These are phyloP conservation scores for Lagopus leucura DNA, from an alignment of 2,113 vertebrate species.

Conservation along the genomic window DNA sequence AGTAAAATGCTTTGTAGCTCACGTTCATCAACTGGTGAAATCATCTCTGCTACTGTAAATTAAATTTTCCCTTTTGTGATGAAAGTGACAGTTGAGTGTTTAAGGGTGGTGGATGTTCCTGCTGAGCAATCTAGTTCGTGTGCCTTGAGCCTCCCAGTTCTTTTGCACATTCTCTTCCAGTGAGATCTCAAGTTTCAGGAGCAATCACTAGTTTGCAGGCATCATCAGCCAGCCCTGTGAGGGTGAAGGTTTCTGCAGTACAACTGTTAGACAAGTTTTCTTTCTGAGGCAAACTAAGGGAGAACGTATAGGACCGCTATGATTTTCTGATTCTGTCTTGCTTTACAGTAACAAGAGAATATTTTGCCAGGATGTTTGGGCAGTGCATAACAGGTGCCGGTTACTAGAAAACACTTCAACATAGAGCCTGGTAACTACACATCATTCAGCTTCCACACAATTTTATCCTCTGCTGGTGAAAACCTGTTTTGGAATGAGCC, in stretches of 20 bases:
- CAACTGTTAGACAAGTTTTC: not conserved
- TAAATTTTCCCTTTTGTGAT: not conserved
- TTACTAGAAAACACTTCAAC: too few relatives aligned
- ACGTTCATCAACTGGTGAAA: not conserved
- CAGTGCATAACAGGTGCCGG: not conserved
- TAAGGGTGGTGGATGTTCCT: not conserved
- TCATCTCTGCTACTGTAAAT: not conserved
- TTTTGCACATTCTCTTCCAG: not conserved
- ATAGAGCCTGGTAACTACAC: not conserved
- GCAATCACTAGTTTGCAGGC: not conserved
- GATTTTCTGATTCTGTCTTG: not conserved
- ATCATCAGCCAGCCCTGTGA: not conserved
- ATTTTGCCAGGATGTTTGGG: not conserved
- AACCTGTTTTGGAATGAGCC: not conserved
- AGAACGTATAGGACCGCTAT: not conserved
- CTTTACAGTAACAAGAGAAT: rapidly evolving
- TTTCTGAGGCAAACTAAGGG: not conserved
- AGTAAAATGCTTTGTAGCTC: not conserved
- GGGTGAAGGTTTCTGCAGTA: not conserved
- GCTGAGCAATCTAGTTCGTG: rapidly evolving
- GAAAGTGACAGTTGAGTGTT: not conserved
- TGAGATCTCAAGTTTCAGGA: not conserved
- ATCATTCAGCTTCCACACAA: not conserved
- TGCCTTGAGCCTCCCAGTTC: not conserved
- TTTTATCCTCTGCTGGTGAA: not conserved